Evolutionary conservation across 2,113 vertebrate genomes (phyloP).

Genomic region (Macquaria australasica): DNA sequence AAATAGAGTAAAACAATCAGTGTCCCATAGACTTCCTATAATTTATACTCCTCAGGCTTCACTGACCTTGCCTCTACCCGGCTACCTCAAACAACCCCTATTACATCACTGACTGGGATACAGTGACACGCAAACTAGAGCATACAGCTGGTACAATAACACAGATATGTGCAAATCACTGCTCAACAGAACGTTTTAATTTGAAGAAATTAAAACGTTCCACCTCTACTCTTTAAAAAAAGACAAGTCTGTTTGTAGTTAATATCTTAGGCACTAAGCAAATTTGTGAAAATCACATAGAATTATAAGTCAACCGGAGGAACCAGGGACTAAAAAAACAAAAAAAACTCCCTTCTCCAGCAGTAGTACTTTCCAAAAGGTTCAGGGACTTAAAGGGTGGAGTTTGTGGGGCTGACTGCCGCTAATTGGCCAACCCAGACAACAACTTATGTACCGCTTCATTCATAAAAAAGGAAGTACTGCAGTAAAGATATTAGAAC

Average conservation of each 20-base stretch:
- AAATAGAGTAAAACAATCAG: background rate
- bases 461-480: background rate
- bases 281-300: background rate
- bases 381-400: too few species aligned
- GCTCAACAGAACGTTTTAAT: background rate
- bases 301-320: background rate
- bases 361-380: background rate
- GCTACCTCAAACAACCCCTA: slow-evolving; percentile 1
- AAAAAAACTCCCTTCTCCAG: background rate
- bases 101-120: background rate
- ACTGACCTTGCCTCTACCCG: background rate
- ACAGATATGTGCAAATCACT: background rate
- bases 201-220: background rate
- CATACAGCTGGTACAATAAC: background rate
- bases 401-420: too few species aligned
- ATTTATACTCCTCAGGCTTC: background rate
- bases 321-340: background rate
- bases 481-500: background rate
- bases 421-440: too few species aligned
- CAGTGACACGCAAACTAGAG: background rate
- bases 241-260: background rate
- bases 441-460: too few species aligned
- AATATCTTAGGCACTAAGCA: background rate
- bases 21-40: background rate
- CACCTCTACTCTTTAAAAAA: background rate